A percentile compares a stretch with the other conserved stretches of the same genome.
Evolutionary conservation across 2,113 vertebrate species (phyloP).

Genomic region (Embiotoca jacksoni): DNA sequence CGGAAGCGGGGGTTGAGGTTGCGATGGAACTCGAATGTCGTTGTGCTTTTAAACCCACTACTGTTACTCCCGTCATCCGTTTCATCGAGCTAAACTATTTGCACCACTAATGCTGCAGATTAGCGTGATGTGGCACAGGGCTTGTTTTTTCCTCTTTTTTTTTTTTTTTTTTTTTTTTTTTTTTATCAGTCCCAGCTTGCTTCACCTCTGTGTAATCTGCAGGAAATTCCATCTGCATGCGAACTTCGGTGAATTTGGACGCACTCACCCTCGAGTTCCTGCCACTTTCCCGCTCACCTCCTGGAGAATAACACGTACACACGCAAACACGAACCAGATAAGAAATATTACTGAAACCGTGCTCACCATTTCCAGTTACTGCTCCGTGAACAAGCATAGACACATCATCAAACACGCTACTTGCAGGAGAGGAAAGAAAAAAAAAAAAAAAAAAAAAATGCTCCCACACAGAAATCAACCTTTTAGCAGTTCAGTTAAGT

Average conservation of each 20-base stretch:
- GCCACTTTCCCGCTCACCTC: constrained; percentile 69
- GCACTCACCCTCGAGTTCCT: constrained; percentile 68
- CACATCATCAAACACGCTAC: constrained; percentile 38
- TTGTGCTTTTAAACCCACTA: constrained; percentile 24
- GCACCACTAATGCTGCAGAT: constrained; percentile 59
- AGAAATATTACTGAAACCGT: constrained; percentile 51
- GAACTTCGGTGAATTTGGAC: constrained; percentile 75
- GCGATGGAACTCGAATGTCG: not conserved
- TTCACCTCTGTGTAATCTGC: constrained; percentile 79
- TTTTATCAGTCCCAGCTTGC: constrained; percentile 66
- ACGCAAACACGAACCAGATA: constrained; percentile 34
- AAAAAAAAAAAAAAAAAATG: constrained; percentile 18
- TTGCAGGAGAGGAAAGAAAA: not conserved
- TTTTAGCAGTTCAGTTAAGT: constrained; percentile 4
- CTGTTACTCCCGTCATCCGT: constrained; percentile 5
- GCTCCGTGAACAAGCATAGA: constrained; percentile 38
- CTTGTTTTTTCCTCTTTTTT: constrained; percentile 66
- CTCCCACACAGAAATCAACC: constrained; percentile 40
- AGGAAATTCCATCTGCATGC: constrained; percentile 84
- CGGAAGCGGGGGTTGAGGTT: not conserved
- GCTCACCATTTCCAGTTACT: constrained; percentile 56
- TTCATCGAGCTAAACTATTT: constrained; percentile 53
- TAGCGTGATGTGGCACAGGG: constrained; percentile 57
- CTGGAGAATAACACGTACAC: constrained; percentile 29
- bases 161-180: constrained; percentile 3